A percentile compares a stretch with the other conserved stretches of the same genome.
phyloP scores from a whole-genome alignment of 2,113 vertebrate genomes.

The Anoplopoma fimbria region DNA sequence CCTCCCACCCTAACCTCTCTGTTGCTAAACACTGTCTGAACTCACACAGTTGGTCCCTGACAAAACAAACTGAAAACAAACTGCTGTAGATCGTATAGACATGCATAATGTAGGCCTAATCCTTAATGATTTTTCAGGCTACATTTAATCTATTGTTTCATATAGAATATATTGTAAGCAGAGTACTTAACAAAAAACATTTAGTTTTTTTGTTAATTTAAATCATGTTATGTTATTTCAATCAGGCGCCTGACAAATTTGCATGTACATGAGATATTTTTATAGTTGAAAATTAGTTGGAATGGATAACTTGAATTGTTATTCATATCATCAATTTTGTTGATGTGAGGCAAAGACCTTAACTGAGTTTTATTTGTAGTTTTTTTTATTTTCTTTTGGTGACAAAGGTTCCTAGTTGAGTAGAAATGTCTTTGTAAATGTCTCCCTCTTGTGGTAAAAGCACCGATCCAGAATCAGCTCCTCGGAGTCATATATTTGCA shows the following conservation, averaged over 20 bases:
- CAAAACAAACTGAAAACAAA: slow-evolving; percentile 20
- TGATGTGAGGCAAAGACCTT: neutral
- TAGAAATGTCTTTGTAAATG: slow-evolving; percentile 56
- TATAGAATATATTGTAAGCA: neutral
- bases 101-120: neutral
- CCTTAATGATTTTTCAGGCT: neutral
- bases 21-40: slow-evolving; percentile 49
- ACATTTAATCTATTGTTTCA: neutral
- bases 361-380: neutral
- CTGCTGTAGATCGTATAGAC: neutral
- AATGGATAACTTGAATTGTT: neutral
- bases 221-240: neutral
- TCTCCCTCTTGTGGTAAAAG: slow-evolving; percentile 70
- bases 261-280: neutral
- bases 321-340: no score
- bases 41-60: slow-evolving; percentile 47
- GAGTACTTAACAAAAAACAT: neutral
- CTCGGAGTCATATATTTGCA: neutral
- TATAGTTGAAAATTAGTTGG: neutral
- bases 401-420: neutral
- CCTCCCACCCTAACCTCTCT: neutral
- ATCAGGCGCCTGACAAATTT: neutral
- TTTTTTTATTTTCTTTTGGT: neutral
- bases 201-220: neutral
- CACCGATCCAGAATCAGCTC: neutral